Evolutionary conservation across 1,140 invertebrate species (phyloP).

Genomic region (Zaprionus africanus): DNA sequence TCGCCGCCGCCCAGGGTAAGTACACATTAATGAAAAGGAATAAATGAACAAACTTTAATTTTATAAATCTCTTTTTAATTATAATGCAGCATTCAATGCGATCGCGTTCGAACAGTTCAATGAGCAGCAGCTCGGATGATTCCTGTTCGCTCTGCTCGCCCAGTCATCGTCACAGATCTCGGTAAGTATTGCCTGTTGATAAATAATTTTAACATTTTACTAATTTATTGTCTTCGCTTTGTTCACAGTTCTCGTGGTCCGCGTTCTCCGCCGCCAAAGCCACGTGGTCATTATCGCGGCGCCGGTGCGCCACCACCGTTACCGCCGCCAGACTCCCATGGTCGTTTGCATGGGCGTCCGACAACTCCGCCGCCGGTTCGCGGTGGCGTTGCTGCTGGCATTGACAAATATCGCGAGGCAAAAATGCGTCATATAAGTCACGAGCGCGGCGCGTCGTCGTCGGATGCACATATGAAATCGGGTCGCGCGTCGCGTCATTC

Average conservation of each 20-base stretch:
- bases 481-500: constrained; percentile 75
- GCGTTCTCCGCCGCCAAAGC: constrained; percentile 78
- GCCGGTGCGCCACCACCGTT: constrained; percentile 57
- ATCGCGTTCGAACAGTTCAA: constrained; percentile 88
- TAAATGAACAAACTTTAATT: background rate
- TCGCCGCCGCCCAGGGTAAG: constrained; percentile 84
- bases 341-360: constrained; percentile 72
- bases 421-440: constrained; percentile 72
- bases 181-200: constrained; percentile 47
- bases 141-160: constrained; percentile 90
- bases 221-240: background rate
- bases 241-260: constrained; percentile 67
- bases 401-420: constrained; percentile 79
- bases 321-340: constrained; percentile 72
- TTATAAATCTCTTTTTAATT: background rate
- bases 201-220: background rate
- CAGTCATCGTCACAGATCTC: constrained; percentile 82
- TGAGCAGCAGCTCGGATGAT: constrained; percentile 92
- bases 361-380: constrained; percentile 73
- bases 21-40: background rate
- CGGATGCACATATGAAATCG: constrained; percentile 71
- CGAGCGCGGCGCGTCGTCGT: constrained; percentile 65
- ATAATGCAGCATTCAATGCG: constrained; percentile 70
- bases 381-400: constrained; percentile 35
- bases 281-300: constrained; percentile 76